A percentile compares a stretch with the other conserved stretches of the same genome.
phyloP scores from a whole-genome alignment of 92 coral and sea anemone species.

The Paragorgia papillata region DNA sequence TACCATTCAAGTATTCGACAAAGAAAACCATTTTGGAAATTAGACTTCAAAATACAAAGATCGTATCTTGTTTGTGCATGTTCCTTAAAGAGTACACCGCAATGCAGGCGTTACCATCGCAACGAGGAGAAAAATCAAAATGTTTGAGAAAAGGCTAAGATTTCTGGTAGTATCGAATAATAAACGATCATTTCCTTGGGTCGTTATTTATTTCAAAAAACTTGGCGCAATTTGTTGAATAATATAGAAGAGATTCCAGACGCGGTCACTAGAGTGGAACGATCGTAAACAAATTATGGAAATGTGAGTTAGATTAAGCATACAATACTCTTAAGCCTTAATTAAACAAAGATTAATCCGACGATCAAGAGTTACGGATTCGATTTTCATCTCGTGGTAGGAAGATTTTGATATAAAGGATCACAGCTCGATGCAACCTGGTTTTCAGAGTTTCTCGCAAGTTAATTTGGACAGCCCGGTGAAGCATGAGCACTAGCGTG shows the following conservation, averaged over 20 bases:
- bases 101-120: not conserved
- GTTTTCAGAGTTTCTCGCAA: too few species aligned
- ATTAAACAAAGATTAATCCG: not conserved
- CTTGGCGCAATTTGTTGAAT: not conserved
- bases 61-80: not conserved
- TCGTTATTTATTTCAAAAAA: not conserved
- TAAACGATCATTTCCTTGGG: not conserved
- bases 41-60: not conserved
- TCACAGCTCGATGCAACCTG: too few species aligned
- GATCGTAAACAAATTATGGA: conserved; percentile 7
- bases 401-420: too few species aligned
- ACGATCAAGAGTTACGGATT: too few species aligned
- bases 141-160: too few species aligned
- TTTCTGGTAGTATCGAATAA: not conserved
- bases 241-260: not conserved
- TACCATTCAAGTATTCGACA: conserved; percentile 25
- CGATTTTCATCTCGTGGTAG: too few species aligned
- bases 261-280: not conserved
- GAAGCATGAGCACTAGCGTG: too few species aligned
- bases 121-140: not conserved
- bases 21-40: conserved; percentile 26
- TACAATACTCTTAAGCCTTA: not conserved
- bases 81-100: not conserved
- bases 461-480: too few species aligned
- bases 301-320: not conserved